These are phyloP conservation scores for Cataglyphis cursor DNA, from an alignment of 2,888 invertebrate species.

Conservation along the genomic window DNA sequence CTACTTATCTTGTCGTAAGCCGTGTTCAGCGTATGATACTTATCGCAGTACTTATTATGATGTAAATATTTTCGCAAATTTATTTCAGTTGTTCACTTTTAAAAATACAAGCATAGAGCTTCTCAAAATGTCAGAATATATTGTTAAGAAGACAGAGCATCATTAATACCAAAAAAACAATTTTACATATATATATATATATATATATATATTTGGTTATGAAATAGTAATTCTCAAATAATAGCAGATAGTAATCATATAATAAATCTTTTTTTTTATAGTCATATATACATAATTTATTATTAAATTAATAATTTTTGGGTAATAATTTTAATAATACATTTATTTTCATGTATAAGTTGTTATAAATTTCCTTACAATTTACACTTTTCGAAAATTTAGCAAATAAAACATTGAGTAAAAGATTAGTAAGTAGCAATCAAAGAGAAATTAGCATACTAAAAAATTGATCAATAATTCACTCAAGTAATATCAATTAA, in stretches of 20 bases:
- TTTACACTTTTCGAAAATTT: background rate
- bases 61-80: background rate
- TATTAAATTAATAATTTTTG: background rate
- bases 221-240: background rate
- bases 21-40: background rate
- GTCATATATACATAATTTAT: background rate
- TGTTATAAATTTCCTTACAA: background rate
- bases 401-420: background rate
- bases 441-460: background rate
- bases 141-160: background rate
- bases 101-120: background rate
- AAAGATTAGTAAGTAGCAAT: background rate
- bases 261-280: no score
- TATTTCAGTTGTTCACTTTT: conserved; percentile 14
- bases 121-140: background rate
- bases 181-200: background rate
- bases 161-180: background rate
- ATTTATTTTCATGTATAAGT: background rate
- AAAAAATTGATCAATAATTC: background rate
- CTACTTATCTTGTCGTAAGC: conserved; percentile 22
- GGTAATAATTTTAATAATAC: background rate
- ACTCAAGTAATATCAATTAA: conserved; percentile 18
- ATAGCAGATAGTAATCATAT: background rate
- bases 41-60: background rate
- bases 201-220: no score